Conservation (phyloP, 1,140 invertebrate species). For the Cydia splendana region DNA sequence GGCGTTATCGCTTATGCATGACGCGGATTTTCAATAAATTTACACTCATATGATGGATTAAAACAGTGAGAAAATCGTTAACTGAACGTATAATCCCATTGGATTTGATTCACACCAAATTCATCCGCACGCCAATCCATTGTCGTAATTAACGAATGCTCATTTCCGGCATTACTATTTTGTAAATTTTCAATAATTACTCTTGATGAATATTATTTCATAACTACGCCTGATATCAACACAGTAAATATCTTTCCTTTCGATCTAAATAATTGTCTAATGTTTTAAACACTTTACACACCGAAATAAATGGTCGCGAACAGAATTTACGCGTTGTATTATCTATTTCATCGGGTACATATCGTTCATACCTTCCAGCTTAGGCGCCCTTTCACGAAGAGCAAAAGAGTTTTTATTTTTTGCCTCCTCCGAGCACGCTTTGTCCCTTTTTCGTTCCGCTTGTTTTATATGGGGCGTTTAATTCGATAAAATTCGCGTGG, state of each 20-base stretch:
- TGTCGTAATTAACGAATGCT: background rate
- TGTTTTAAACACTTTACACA: background rate
- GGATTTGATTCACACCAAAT: slow-evolving; percentile 3
- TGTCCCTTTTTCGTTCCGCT: slow-evolving; percentile 68
- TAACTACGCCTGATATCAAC: background rate
- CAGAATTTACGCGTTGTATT: slow-evolving; percentile 35
- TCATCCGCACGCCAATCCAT: slow-evolving; percentile 9
- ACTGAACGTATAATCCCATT: slow-evolving; percentile 10
- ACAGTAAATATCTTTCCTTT: background rate
- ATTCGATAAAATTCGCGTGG: slow-evolving; percentile 71
- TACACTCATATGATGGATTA: background rate
- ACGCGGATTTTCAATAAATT: background rate
- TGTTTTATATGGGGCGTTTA: slow-evolving; percentile 73
- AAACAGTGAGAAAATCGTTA: background rate
- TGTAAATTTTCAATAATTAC: background rate
- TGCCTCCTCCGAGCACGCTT: slow-evolving; percentile 54
- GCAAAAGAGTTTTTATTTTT: slow-evolving; percentile 63
- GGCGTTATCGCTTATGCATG: background rate
- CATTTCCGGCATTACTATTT: background rate
- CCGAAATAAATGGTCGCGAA: background rate
- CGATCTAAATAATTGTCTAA: background rate
- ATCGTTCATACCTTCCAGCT: slow-evolving; percentile 37
- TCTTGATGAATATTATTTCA: background rate
- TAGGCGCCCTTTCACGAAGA: slow-evolving; percentile 42
- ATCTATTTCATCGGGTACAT: slow-evolving; percentile 46